Evolutionary conservation across 2,888 invertebrate genomes (phyloP), one percentile per base, ranked within the genome.

Genomic region (Amblyjoppa fuscipennis): DNA sequence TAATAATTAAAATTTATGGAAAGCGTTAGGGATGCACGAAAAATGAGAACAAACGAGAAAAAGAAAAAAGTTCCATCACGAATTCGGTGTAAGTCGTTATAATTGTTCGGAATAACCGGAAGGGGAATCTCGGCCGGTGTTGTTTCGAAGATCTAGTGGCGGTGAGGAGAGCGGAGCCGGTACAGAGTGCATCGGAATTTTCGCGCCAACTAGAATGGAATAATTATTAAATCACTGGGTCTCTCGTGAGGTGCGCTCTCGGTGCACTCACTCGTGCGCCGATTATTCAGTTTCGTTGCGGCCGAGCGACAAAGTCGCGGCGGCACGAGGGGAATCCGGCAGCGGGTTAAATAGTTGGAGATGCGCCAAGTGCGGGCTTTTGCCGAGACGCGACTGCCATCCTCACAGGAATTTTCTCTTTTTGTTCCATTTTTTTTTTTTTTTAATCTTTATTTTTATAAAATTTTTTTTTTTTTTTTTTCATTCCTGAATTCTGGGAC

Each of bases 201-300:
- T 78, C 83, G 71, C 61, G 88, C 83, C 82, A 89, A 90, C 85
- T 88, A 86, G 89, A 87, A 88, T 88, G 88, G 88, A 90, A 90
- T 90, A 88, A 90, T 89, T 89, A 89, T 77, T 69, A 77, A 84
- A 84, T 84, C 80, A 76, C 76, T 73, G 73, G 73, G 59, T 59
- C 59, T 59, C 59, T 70, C 69, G 70, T 64, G 20, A 56, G 38
- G 59, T 73, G 53, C 28, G 53, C 38, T 64, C 69, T 16, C 71
- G 66, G 45, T 45, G 16, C 59, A 28, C 59, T 59, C 53, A 77
- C 85, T 85, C 68, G 86, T 84, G 83, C 74, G 13, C 71, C 87
- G 87, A 88, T 90, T 88, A 86, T 84, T 82, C 82, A 79, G 82
- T 78, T 84, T 79, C 25, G 53, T 71, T 38, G 77, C 38, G 73